These are phyloP conservation scores for Brachionus angularis DNA, from an alignment of 1,140 invertebrate genomes.

Conservation along the genomic window DNA sequence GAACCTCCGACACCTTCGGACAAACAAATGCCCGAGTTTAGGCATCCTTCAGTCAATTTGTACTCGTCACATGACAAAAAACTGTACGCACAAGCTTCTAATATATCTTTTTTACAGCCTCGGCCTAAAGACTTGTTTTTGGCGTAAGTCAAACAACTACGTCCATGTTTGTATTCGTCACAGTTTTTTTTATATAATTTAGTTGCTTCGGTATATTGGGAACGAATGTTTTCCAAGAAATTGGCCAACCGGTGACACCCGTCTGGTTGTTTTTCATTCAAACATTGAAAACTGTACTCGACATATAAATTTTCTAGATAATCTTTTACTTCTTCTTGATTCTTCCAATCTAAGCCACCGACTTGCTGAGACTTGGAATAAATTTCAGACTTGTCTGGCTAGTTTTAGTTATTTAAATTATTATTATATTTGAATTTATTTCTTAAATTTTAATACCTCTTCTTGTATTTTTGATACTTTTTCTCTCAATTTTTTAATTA, in stretches of 20 bases:
- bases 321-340: slow-evolving; percentile 43
- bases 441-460: slow-evolving; percentile 9
- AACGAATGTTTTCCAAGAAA: slow-evolving; percentile 32
- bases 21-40: slow-evolving; percentile 24
- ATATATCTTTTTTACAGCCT: slow-evolving; percentile 19
- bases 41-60: slow-evolving; percentile 24
- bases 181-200: slow-evolving; percentile 43
- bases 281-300: slow-evolving; percentile 43
- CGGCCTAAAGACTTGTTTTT: slow-evolving; percentile 18
- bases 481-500: slow-evolving; percentile 17
- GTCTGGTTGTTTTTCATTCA: slow-evolving; percentile 29
- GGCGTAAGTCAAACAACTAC: slow-evolving; percentile 21
- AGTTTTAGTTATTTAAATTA: too few species aligned
- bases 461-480: neutral
- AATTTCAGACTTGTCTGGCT: neutral
- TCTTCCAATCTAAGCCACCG: slow-evolving; percentile 26
- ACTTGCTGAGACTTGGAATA: slow-evolving; percentile 17
- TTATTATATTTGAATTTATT: neutral
- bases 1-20: slow-evolving; percentile 7
- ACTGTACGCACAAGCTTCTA: slow-evolving; percentile 15
- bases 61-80: slow-evolving; percentile 25
- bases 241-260: slow-evolving; percentile 43
- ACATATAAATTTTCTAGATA: slow-evolving; percentile 41
- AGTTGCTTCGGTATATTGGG: slow-evolving; percentile 9
- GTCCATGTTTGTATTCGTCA: slow-evolving; percentile 37